Evolutionary conservation across 2,797 vertebrate species (phyloP).

Genomic region (Enteromius anoplus): DNA sequence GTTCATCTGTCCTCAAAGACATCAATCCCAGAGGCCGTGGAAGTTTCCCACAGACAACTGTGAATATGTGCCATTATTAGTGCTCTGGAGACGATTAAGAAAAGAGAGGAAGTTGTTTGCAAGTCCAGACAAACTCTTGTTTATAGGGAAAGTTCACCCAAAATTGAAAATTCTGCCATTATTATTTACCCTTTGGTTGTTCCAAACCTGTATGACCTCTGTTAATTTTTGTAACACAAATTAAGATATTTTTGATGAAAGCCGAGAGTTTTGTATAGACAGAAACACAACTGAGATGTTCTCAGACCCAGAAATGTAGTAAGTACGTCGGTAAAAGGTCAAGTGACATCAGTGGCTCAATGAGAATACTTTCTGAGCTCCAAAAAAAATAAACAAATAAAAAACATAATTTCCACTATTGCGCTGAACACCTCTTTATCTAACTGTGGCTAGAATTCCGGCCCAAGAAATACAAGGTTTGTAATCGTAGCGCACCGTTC

Average conservation of each 20-base stretch:
- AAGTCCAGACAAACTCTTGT: neutral
- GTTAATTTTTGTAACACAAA: neutral
- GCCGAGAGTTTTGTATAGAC: neutral
- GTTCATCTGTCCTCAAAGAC: conserved; percentile 14
- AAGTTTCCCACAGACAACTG: neutral
- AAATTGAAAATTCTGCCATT: neutral
- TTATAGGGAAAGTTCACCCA: neutral
- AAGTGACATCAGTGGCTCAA: neutral
- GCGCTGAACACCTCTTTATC: too few relatives aligned
- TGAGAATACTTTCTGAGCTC: neutral
- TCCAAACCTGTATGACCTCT: neutral
- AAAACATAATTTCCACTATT: too few relatives aligned
- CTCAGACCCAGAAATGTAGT: neutral
- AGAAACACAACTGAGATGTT: neutral
- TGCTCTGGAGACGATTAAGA: neutral
- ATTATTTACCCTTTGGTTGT: neutral
- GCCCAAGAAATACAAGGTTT: too few relatives aligned
- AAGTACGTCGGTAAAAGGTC: neutral
- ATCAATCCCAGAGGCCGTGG: conserved; percentile 2
- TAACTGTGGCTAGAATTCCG: too few relatives aligned
- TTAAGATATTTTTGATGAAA: neutral
- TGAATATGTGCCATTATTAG: neutral
- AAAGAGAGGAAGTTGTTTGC: neutral
- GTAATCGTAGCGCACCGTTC: too few relatives aligned
- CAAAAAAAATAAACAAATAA: too few relatives aligned